Evolutionary conservation across 2,113 vertebrate species (phyloP), one percentile per base, ranked within the genome.

Genomic region (Ranitomeya variabilis): DNA sequence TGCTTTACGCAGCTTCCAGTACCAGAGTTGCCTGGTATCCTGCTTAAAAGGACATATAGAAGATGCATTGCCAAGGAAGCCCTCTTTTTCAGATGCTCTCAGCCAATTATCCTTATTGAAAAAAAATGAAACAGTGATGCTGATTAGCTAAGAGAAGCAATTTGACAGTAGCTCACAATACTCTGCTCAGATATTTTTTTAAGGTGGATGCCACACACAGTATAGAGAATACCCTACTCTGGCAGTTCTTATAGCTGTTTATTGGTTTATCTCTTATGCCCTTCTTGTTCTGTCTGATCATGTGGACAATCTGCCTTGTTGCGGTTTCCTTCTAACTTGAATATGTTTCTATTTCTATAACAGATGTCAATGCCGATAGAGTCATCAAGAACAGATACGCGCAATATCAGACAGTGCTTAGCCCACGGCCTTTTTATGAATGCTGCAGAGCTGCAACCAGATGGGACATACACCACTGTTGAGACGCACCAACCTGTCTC

Each of bases 381-480:
- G 91, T 99, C 98, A 0, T 97, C 93, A 0, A 96, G 97, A 0
- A 90, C 93, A 0, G 96, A 99, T 86, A 95, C 92, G 0, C 92
- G 78, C 0, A 95, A 91, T 6, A 76, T 99, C 21, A 97, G 98
- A 23, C 97, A 95, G 90, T 99, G 98, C 95, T 93, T 99, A 83
- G 97, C 98, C 0, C 96, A 98, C 71, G 96, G 98, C 89, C 95
- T 99, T 90, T 99, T 99, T 92, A 94, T 96, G 94, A 97, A 95
- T 12, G 95, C 97, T 0, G 98, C 98, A 0, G 97, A 99, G 93
- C 95, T 99, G 31, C 98, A 97, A 91, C 95, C 92, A 0, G 98
- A 99, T 0, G 97, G 98, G 84, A 92, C 93, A 85, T 99, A 98
- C 83, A 57, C 96, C 37, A 97, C 98, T 0, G 92, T 97, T 80